Conservation (phyloP, 2,888 invertebrate species). For the Thecocarcelia acutangulata region DNA sequence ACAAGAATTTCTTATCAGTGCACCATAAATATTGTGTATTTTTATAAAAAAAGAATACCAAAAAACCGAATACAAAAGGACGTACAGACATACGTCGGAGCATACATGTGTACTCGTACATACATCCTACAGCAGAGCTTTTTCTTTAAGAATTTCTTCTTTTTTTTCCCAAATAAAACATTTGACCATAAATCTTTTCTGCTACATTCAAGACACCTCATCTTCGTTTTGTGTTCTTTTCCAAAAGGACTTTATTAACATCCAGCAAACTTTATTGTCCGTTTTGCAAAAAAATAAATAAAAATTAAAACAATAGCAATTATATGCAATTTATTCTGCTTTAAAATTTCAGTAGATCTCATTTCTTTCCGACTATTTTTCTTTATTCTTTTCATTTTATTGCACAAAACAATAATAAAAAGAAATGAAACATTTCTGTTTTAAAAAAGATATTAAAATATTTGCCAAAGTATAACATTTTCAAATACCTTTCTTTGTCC, state of each 20-base stretch:
- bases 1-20: conserved; percentile 56
- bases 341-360: conserved; percentile 38
- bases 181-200: conserved; percentile 77
- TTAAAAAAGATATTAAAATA: conserved; percentile 46
- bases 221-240: conserved; percentile 11
- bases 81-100: too few species aligned
- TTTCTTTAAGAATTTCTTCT: conserved; percentile 29
- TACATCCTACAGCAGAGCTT: conserved; percentile 23
- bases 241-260: conserved; percentile 40
- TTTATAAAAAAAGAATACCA: conserved; percentile 31
- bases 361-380: conserved; percentile 52
- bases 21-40: conserved; percentile 61
- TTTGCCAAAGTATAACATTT: conserved; percentile 53
- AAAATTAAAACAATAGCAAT: conserved; percentile 69
- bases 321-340: conserved; percentile 72
- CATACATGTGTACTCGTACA: too few species aligned
- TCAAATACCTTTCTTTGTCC: conserved; percentile 60
- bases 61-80: conserved; percentile 52
- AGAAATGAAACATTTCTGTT: conserved; percentile 50
- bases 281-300: conserved; percentile 4
- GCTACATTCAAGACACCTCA: conserved; percentile 75
- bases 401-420: conserved; percentile 51
- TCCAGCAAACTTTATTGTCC: conserved; percentile 46
- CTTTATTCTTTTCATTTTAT: conserved; percentile 14
- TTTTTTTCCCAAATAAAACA: conserved; percentile 22